phyloP scores from a whole-genome alignment of 2,888 invertebrate species.

The Drosophila mimica region DNA sequence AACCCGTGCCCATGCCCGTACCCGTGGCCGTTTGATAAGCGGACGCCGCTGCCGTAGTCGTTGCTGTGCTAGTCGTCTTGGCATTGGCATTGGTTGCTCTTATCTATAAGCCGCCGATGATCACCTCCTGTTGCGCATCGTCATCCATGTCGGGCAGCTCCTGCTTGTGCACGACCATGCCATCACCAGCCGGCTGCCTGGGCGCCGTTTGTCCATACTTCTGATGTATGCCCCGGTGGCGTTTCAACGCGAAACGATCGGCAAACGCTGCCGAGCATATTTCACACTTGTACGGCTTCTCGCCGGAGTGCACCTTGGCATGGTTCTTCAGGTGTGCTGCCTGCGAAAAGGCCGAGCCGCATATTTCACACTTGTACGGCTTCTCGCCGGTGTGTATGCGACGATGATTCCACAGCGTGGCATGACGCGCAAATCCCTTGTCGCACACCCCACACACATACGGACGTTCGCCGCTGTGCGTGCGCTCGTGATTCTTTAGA shows the following conservation, averaged over 20 bases:
- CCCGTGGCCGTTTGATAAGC: slow-evolving; percentile 37
- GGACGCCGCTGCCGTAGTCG: slow-evolving; percentile 44
- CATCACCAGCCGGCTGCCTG: slow-evolving; percentile 85
- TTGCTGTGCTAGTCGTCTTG: slow-evolving; percentile 47
- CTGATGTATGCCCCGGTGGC: slow-evolving; percentile 94
- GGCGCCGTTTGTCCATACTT: slow-evolving; percentile 89
- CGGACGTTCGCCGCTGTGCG: slow-evolving; percentile 94
- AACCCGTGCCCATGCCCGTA: slow-evolving; percentile 12
- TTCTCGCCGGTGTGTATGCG: slow-evolving; percentile 92
- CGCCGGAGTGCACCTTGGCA: slow-evolving; percentile 93
- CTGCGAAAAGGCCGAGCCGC: slow-evolving; percentile 95
- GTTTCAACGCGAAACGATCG: slow-evolving; percentile 93
- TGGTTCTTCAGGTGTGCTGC: slow-evolving; percentile 95
- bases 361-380: slow-evolving; percentile 90
- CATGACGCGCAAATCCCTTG: slow-evolving; percentile 94
- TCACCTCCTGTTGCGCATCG: slow-evolving; percentile 84
- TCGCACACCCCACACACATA: slow-evolving; percentile 95
- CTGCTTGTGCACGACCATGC: slow-evolving; percentile 84
- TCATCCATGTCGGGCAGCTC: slow-evolving; percentile 85
- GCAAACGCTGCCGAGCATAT: slow-evolving; percentile 94
- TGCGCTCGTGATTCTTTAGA: slow-evolving; percentile 94
- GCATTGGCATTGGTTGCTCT: slow-evolving; percentile 68
- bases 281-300: slow-evolving; percentile 93
- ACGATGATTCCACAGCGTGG: slow-evolving; percentile 94
- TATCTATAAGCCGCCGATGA: slow-evolving; percentile 84